These are phyloP conservation scores for Drosophila pseudoobscura DNA, from an alignment of 1,140 invertebrate species.

Conservation along the genomic window DNA sequence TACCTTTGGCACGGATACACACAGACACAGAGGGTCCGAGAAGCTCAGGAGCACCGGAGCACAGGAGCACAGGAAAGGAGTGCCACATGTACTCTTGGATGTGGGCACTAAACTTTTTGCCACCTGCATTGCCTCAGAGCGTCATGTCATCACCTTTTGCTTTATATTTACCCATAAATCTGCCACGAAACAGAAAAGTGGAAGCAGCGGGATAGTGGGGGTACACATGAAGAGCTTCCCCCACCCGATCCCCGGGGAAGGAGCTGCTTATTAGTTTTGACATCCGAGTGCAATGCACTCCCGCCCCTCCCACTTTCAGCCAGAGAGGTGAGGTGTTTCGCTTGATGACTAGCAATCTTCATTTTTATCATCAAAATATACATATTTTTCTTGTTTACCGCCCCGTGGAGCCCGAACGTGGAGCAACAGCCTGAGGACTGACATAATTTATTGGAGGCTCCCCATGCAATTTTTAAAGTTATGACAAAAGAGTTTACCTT, in stretches of 20 bases:
- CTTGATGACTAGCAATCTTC: conserved; percentile 48
- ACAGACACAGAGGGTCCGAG: too few species aligned
- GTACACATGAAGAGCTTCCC: conserved; percentile 4
- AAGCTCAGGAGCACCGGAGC: not conserved
- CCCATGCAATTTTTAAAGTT: conserved; percentile 45
- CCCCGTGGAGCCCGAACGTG: conserved; percentile 19
- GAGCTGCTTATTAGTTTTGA: conserved; percentile 70
- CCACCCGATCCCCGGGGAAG: conserved; percentile 1
- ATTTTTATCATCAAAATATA: conserved; percentile 44
- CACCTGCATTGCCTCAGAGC: conserved; percentile 59
- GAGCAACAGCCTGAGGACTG: not conserved
- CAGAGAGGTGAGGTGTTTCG: conserved; percentile 20
- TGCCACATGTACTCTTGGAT: conserved; percentile 12
- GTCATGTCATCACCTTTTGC: conserved; percentile 42
- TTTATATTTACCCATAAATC: conserved; percentile 68
- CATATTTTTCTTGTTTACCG: conserved; percentile 44
- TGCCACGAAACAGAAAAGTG: conserved; percentile 50
- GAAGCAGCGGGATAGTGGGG: conserved; percentile 1
- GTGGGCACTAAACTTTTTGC: conserved; percentile 54
- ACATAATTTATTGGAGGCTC: conserved; percentile 58
- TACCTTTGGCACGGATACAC: not conserved
- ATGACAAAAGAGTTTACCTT: not conserved
- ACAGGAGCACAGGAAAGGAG: not conserved
- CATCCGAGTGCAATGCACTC: conserved; percentile 42
- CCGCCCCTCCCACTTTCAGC: not conserved